Conservation (phyloP, 2,888 invertebrate species). For the Magallana nippona region DNA sequence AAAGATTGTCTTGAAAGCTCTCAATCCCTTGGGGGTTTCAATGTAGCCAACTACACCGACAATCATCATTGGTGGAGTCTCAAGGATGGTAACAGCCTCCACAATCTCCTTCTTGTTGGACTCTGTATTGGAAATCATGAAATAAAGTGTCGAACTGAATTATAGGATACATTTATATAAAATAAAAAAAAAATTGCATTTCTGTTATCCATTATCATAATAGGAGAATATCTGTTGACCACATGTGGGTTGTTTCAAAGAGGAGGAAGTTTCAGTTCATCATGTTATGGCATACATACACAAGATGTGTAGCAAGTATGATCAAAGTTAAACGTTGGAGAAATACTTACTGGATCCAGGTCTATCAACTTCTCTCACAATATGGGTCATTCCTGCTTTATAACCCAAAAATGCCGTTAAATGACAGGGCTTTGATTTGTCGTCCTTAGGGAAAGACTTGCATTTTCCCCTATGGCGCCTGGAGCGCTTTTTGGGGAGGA, state of each 20-base stretch:
- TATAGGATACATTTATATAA: too few species aligned
- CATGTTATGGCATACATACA: not conserved
- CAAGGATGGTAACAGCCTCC: conserved; percentile 98
- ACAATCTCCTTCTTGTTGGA: conserved; percentile 99
- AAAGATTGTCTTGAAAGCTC: conserved; percentile 97
- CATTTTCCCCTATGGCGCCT: conserved; percentile 98
- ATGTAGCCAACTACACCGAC: conserved; percentile 99
- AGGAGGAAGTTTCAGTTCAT: too few species aligned
- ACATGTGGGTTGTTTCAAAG: too few species aligned
- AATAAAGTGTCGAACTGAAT: too few species aligned
- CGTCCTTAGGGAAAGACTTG: conserved; percentile 99
- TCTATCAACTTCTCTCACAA: conserved; percentile 98
- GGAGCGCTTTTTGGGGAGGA: conserved; percentile 99
- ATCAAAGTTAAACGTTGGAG: not conserved
- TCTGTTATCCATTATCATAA: too few species aligned
- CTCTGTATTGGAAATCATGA: conserved; percentile 84
- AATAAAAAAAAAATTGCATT: too few species aligned
- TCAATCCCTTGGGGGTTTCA: conserved; percentile 97
- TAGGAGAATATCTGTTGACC: too few species aligned
- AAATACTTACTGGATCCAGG: conserved; percentile 96
- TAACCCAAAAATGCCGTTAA: conserved; percentile 98
- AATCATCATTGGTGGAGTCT: conserved; percentile 98
- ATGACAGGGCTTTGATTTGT: conserved; percentile 96
- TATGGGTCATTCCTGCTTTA: conserved; percentile 99
- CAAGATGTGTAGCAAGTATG: too few species aligned